A percentile compares a stretch with the other conserved stretches of the same genome.
These are phyloP conservation scores for Ochropleura plecta DNA, from an alignment of 2,888 invertebrate species.

Conservation along the genomic window DNA sequence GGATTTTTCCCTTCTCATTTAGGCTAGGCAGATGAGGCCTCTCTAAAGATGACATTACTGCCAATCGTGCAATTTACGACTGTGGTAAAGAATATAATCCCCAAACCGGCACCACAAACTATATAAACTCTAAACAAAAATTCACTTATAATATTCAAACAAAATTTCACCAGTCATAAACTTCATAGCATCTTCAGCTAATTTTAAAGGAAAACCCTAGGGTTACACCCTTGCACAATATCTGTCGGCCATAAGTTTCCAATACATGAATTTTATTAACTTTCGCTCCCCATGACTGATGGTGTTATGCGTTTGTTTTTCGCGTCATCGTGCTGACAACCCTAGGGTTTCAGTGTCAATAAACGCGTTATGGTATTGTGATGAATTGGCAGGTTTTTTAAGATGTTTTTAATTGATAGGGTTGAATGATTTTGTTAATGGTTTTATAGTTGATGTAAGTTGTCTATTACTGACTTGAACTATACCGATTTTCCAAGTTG, in stretches of 20 bases:
- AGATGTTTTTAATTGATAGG: slow-evolving; percentile 17
- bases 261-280: slow-evolving; percentile 91
- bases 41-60: not conserved
- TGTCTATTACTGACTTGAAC: not conserved
- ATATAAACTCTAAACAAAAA: slow-evolving; percentile 52
- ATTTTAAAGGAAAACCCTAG: slow-evolving; percentile 78
- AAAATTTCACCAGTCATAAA: slow-evolving; percentile 68
- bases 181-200: slow-evolving; percentile 69
- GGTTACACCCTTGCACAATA: slow-evolving; percentile 87
- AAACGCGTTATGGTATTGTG: slow-evolving; percentile 62
- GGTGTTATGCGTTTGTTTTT: slow-evolving; percentile 88
- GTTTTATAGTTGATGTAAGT: not conserved
- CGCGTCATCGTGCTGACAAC: slow-evolving; percentile 85
- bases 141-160: slow-evolving; percentile 65
- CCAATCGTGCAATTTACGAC: slow-evolving; percentile 18
- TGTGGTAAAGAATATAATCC: not conserved
- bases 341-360: slow-evolving; percentile 75
- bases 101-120: slow-evolving; percentile 17
- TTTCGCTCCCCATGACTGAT: slow-evolving; percentile 80
- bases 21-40: not conserved
- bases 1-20: too few relatives aligned
- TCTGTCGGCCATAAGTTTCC: slow-evolving; percentile 89
- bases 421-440: slow-evolving; percentile 10
- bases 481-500: not conserved
- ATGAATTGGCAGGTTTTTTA: slow-evolving; percentile 20